A percentile compares a stretch with the other conserved stretches of the same genome.
phyloP scores from a whole-genome alignment of 2,888 invertebrate species.

The Pseudococcus jackbeardsleyi region DNA sequence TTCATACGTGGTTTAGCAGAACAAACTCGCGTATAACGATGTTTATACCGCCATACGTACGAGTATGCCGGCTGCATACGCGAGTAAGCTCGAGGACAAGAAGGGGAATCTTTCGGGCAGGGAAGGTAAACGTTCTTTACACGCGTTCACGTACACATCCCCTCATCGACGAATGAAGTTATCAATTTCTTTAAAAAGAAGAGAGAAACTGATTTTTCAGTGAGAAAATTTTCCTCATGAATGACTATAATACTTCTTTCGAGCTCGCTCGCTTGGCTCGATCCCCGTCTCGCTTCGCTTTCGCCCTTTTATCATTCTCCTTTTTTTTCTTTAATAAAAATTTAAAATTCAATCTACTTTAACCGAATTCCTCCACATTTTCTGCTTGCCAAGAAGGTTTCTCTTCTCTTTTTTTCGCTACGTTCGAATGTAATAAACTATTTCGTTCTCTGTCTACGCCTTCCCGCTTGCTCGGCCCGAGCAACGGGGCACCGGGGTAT shows the following conservation, averaged over 20 bases:
- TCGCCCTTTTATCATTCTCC: constrained; percentile 21
- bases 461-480: neutral
- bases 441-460: neutral
- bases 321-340: constrained; percentile 58
- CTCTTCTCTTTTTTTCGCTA: constrained; percentile 8
- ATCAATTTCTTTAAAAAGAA: constrained; percentile 45
- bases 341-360: constrained; percentile 64
- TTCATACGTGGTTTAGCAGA: constrained; percentile 46
- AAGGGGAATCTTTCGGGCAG: neutral
- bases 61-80: neutral
- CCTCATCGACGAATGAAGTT: constrained; percentile 34
- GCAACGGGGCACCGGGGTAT: neutral
- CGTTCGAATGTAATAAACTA: constrained; percentile 47
- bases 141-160: neutral
- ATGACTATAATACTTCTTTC: constrained; percentile 51
- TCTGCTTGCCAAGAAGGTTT: constrained; percentile 29
- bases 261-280: neutral
- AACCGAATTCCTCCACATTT: constrained; percentile 61
- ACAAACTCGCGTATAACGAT: constrained; percentile 17
- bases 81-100: neutral
- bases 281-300: neutral
- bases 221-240: constrained; percentile 53
- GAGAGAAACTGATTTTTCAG: constrained; percentile 54
- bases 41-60: neutral
- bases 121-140: neutral